Evolutionary conservation across 1,140 invertebrate species (phyloP).

Genomic region (Eumaeus atala): DNA sequence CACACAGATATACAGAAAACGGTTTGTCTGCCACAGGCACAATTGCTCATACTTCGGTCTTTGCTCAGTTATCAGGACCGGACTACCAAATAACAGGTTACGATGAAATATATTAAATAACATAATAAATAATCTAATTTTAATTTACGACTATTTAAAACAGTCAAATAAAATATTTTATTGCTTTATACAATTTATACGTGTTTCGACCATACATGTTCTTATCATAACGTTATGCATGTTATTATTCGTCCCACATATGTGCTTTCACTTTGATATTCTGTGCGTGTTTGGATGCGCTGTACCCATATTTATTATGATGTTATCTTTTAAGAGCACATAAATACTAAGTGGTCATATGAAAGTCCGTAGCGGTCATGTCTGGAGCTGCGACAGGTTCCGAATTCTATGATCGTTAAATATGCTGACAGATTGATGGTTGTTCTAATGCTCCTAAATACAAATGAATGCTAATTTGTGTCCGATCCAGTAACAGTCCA

Average conservation of each 20-base stretch:
- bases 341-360: conserved; percentile 8
- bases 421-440: no score
- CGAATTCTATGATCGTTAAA: no score
- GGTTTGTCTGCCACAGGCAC: no score
- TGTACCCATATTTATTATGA: conserved; percentile 9
- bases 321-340: conserved; percentile 11
- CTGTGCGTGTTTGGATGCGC: neutral
- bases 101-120: neutral
- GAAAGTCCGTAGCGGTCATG: conserved; percentile 3
- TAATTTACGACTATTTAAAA: conserved; percentile 10
- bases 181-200: conserved; percentile 5
- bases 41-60: no score
- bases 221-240: conserved; percentile 7
- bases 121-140: conserved; percentile 7
- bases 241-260: conserved; percentile 7
- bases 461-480: no score
- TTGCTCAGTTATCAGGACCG: no score
- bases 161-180: conserved; percentile 9
- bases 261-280: conserved; percentile 6
- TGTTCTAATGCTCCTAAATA: no score
- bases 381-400: neutral
- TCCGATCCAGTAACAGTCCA: no score
- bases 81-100: neutral
- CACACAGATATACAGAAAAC: no score
- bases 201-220: neutral